These are phyloP conservation scores for Rhorus exstirpatorius DNA, from an alignment of 2,888 invertebrate species.

Conservation along the genomic window DNA sequence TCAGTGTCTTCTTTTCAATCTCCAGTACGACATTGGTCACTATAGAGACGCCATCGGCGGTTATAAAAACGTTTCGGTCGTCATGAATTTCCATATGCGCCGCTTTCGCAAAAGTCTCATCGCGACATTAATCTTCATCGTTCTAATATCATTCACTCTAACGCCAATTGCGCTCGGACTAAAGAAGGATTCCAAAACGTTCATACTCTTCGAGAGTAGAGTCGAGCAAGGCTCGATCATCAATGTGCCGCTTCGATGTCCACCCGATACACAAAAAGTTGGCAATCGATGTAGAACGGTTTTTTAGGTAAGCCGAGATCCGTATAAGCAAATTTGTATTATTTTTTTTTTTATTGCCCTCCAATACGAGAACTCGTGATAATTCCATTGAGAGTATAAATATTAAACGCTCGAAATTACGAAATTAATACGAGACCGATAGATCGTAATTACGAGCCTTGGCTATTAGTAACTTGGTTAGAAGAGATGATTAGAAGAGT, in stretches of 20 bases:
- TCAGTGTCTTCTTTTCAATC: conserved; percentile 53
- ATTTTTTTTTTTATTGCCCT: not conserved
- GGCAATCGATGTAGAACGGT: conserved; percentile 80
- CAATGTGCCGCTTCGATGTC: conserved; percentile 80
- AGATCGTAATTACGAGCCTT: not conserved
- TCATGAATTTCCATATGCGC: conserved; percentile 56
- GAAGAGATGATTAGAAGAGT: not conserved
- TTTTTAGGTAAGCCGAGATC: conserved; percentile 76
- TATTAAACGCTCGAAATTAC: no score
- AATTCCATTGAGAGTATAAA: not conserved
- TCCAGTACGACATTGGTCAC: conserved; percentile 61
- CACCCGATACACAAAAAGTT: conserved; percentile 76
- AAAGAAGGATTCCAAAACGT: conserved; percentile 67
- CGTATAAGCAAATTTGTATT: not conserved
- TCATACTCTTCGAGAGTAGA: conserved; percentile 73
- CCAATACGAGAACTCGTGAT: not conserved
- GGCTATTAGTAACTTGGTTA: not conserved
- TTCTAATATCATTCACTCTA: conserved; percentile 42
- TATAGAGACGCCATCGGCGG: conserved; percentile 53
- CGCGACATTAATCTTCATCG: conserved; percentile 53
- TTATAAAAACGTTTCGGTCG: conserved; percentile 8
- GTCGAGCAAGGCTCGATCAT: conserved; percentile 78
- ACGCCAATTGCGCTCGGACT: conserved; percentile 14
- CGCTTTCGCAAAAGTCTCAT: conserved; percentile 28
- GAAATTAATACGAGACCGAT: not conserved